Conservation (phyloP, 92 coral and sea anemone genomes). For the Nematostella vectensis region DNA sequence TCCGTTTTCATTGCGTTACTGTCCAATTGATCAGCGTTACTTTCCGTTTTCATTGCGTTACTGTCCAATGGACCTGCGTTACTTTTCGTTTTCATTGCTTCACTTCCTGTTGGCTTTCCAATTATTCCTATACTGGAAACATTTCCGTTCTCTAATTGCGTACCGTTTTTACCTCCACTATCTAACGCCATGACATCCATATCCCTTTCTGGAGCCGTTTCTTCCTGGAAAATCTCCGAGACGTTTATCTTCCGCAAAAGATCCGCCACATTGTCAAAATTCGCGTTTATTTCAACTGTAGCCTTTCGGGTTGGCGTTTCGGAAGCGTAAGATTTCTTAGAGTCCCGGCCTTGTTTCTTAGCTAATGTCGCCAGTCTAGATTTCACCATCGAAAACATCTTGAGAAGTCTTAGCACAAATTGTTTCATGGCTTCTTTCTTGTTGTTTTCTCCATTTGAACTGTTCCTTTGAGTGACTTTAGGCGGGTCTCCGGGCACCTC, state of each 20-base stretch:
- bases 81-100: not conserved
- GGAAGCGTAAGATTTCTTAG: not conserved
- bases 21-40: not conserved
- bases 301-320: conserved; percentile 20
- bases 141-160: no score
- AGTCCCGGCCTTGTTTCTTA: no score
- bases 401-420: no score
- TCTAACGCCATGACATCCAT: not conserved
- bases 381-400: no score
- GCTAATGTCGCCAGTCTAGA: no score
- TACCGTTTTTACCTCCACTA: not conserved
- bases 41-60: conserved; percentile 3
- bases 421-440: no score
- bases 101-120: no score
- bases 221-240: conserved; percentile 10
- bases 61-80: not conserved
- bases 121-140: no score
- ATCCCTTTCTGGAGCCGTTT: not conserved
- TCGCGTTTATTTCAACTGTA: conserved; percentile 5
- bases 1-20: not conserved
- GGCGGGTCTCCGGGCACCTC: no score
- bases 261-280: conserved; percentile 11
- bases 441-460: no score
- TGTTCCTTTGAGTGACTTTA: no score
- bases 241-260: conserved; percentile 14